Evolutionary conservation across 2,113 vertebrate species (phyloP), one percentile per base, ranked within the genome.

Genomic region (Saccopteryx bilineata): DNA sequence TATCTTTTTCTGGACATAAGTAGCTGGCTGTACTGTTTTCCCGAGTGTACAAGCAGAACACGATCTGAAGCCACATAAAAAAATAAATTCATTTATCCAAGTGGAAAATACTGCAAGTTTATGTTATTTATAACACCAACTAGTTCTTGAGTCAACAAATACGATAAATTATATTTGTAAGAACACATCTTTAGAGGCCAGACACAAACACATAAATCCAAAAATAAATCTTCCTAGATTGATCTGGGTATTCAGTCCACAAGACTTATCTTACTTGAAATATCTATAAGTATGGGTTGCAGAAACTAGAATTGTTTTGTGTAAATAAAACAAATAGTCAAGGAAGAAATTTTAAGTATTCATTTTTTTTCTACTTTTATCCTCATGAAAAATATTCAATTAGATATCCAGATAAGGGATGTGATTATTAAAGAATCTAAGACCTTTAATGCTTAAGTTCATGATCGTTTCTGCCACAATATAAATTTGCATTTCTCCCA

Each of bases 91-190:
- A 69, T 13, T 90, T 58, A 93, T 33, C 9, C 21, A 87, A 76
- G 61, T 84, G 58, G 21, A 93, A 96, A 97, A 80, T 65, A 80
- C n/a, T 48, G 14, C 33, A 94, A 93, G 14, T 48, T 1, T 14
- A 23, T 56, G 33, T 81, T 88, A 87, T 60, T 95, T 80, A 72
- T 65, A 48, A 58, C 17, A 90, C 33, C 21, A n/a, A 69, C 93
- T 93, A 87, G 26, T 61, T 76, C 39, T 87, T 82, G 28, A 96
- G 58, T 92, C 63, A 91, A 92, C 14, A 84, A 90, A 93, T 72
- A 81, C 14, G 66, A 33, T 24, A 80, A 96, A 92, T 56, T 87
- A 5, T 83, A 80, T 87, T 93, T 48, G 58, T 80, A 87, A 2
- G 14, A 33, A 85, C 5, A 81, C 4, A 58, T 71, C 21, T 76